Evolutionary conservation across 30 jellyfish, hydroid and myxozoan species (phyloP).

Genomic region (Aurelia sp.): DNA sequence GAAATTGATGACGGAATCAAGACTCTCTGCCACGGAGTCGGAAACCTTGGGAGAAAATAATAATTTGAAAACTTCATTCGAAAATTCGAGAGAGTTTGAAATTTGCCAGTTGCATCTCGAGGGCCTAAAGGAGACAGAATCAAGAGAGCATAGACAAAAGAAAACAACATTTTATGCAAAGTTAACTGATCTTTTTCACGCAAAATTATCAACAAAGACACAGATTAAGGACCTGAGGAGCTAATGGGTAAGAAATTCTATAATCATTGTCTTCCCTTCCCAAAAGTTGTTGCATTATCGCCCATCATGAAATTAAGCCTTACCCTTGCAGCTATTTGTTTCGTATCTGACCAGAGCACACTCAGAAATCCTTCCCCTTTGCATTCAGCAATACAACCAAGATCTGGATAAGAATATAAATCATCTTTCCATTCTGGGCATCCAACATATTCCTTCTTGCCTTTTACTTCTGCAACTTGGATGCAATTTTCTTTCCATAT

Average conservation of each 20-base stretch:
- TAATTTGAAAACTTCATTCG: not conserved
- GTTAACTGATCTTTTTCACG: too few species aligned
- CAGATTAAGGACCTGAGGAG: too few species aligned
- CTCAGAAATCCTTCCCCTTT: constrained; percentile 20
- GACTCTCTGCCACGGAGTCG: constrained; percentile 16
- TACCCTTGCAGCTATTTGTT: constrained; percentile 41
- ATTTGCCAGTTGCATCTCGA: too few species aligned
- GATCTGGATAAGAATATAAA: constrained; percentile 26
- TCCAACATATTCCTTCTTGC: constrained; percentile 32
- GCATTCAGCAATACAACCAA: constrained; percentile 36
- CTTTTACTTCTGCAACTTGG: constrained; percentile 18
- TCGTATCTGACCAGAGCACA: constrained; percentile 38
- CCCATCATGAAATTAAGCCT: not conserved
- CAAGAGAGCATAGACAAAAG: too few species aligned
- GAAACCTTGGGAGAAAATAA: not conserved
- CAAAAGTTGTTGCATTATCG: too few species aligned
- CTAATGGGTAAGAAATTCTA: too few species aligned
- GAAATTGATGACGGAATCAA: constrained; percentile 24
- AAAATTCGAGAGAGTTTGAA: too few species aligned
- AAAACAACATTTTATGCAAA: too few species aligned
- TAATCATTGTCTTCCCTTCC: too few species aligned
- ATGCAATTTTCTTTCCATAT: constrained; percentile 20
- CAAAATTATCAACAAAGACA: too few species aligned
- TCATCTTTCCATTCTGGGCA: constrained; percentile 46
- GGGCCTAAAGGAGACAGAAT: too few species aligned